Percentiles rank a stretch among this genome's conserved stretches.
These are phyloP conservation scores for Drosophila ogumai DNA, from an alignment of 1,140 invertebrate genomes.

Conservation along the genomic window DNA sequence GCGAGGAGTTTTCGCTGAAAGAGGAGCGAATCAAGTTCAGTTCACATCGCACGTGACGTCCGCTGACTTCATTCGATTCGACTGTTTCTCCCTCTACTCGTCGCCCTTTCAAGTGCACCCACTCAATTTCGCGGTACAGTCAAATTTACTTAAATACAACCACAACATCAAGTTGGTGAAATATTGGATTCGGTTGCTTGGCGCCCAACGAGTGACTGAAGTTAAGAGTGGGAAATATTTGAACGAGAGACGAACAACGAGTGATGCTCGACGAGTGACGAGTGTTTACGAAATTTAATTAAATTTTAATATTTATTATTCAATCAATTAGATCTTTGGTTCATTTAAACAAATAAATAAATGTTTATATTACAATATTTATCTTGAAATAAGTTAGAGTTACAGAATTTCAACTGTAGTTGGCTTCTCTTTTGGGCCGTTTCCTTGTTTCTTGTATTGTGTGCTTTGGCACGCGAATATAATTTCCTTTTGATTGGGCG, in stretches of 20 bases:
- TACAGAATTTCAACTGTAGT: conserved; percentile 23
- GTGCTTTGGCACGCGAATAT: conserved; percentile 68
- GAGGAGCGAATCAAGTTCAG: conserved; percentile 38
- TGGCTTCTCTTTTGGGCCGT: conserved; percentile 8
- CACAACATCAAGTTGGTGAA: not conserved
- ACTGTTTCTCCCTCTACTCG: not conserved
- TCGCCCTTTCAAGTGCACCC: conserved; percentile 17
- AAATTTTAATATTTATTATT: not conserved
- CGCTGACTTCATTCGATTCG: conserved; percentile 36
- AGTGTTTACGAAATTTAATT: not conserved
- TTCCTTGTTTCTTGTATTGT: conserved; percentile 13
- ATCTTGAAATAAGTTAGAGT: not conserved
- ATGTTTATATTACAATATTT: not conserved
- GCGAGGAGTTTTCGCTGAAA: conserved; percentile 23
- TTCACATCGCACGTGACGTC: conserved; percentile 38
- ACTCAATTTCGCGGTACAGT: conserved; percentile 25
- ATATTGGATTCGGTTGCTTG: not conserved
- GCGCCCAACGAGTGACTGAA: not conserved
- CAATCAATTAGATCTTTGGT: not conserved
- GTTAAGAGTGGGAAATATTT: not conserved
- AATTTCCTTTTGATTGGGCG: conserved; percentile 79
- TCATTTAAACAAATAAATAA: not conserved
- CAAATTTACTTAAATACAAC: conserved; percentile 3
- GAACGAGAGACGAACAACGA: not conserved
- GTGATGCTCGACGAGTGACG: no score